Evolutionary conservation across 2,888 invertebrate genomes (phyloP).

Genomic region (Antitype chi): DNA sequence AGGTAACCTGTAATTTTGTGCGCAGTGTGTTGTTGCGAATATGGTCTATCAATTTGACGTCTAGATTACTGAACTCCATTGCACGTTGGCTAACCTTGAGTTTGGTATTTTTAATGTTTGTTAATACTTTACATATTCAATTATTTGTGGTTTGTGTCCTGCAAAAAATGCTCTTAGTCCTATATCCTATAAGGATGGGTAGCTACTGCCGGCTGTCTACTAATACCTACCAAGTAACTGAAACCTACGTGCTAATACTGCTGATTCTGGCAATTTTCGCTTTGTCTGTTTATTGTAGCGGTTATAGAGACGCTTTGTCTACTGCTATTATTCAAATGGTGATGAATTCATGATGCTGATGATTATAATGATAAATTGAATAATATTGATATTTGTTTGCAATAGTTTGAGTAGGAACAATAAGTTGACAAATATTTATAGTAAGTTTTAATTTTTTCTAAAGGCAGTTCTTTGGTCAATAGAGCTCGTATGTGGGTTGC

Average conservation of each 20-base stretch:
- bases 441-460: background rate
- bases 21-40: too few species aligned
- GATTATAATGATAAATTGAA: background rate
- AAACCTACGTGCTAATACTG: slow-evolving; percentile 24
- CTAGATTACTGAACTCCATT: too few species aligned
- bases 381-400: background rate
- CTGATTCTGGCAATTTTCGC: slow-evolving; percentile 11
- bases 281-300: slow-evolving; percentile 27
- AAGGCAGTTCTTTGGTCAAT: too few species aligned
- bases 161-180: background rate
- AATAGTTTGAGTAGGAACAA: background rate
- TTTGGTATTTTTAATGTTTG: too few species aligned
- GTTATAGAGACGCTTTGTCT: background rate
- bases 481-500: too few species aligned
- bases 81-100: too few species aligned
- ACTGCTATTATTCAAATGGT: background rate
- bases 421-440: background rate
- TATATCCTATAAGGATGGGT: background rate
- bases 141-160: slow-evolving; percentile 6
- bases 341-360: background rate
- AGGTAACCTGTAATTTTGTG: too few species aligned
- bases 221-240: slow-evolving; percentile 18
- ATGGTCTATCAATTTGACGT: too few species aligned
- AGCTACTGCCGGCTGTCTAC: background rate
- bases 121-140: background rate